Base-by-base conservation (phyloP, 1,140 invertebrate genomes). In the Planococcus citri region DNA sequence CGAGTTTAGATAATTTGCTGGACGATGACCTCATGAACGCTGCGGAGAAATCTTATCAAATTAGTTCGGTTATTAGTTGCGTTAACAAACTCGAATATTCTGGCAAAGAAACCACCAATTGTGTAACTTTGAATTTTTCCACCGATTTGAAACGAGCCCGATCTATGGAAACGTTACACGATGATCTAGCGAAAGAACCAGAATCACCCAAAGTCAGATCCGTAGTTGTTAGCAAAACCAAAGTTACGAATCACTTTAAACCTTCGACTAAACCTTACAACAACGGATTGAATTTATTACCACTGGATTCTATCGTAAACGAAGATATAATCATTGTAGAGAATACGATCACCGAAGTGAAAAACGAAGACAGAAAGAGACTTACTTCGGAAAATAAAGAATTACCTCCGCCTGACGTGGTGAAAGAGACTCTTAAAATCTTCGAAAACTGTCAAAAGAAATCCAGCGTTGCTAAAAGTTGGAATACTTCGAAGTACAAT, bases 1-100 rank as follows among this genome's bases (percentile, higher is more conserved):
- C 91, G 17, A 92, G 89, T 72, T 81, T 95, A 58, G 92, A 95
- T 77, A 89, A 94, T 75, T 78, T 90, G 17, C 77, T 94, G 17
- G 90, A 93, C 72, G 86, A 89, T 68, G 83, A 85, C 60, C 79
- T 82, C 9, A 71, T 33, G 21, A 64, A 64, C n/a, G n/a, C n/a
- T 64, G 17, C 8, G 2, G 60, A 24, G 3, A 64, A 64, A 17
- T 25, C 60, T 20, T 64, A 64, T 64, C 60, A 64, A 25, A 64
- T 64, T 25, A 64, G 25, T 27, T 64, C 60, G 20, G 60, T 64
- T 17, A 27, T 64, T 20, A 64, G 60, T 25, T 64, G 60, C 60
- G 22, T 64, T 12, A 64, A 64, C 24, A 64, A 64, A 64, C 60
- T 64, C 60, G 60, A 64, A 64, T 27, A 64, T 27, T 64, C 25